These are phyloP conservation scores for Loxodonta africana DNA, from an alignment of 2,113 vertebrate genomes.

Conservation along the genomic window DNA sequence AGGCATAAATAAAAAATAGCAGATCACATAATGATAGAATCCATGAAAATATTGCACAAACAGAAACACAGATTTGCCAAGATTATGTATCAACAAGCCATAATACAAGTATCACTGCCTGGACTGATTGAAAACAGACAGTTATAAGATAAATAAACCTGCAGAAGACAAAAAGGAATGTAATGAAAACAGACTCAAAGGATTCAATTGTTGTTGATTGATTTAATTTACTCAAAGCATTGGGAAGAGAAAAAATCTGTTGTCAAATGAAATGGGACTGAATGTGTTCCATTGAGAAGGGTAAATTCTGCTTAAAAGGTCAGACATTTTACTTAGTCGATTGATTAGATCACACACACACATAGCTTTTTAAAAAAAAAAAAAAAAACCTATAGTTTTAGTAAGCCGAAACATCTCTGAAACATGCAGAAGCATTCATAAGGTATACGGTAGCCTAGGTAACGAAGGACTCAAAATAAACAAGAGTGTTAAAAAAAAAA, in stretches of 20 bases:
- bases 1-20: slow-evolving; percentile 35
- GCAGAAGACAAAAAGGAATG: not conserved
- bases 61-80: slow-evolving; percentile 46
- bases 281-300: not conserved
- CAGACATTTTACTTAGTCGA: slow-evolving; percentile 18
- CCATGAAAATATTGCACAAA: slow-evolving; percentile 43
- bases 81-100: not conserved
- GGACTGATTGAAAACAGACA: slow-evolving; percentile 27
- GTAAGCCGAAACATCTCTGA: slow-evolving; percentile 21
- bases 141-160: slow-evolving; percentile 33
- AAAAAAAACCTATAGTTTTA: not conserved
- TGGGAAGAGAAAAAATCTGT: not conserved
- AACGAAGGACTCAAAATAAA: slow-evolving; percentile 27
- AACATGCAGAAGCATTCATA: not conserved
- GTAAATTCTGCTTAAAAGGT: slow-evolving; percentile 31
- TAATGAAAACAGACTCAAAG: not conserved
- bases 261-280: slow-evolving; percentile 3
- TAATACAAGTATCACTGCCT: not conserved
- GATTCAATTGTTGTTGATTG: not conserved
- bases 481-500: not conserved
- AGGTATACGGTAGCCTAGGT: not conserved
- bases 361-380: not conserved
- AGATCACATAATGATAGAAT: not conserved
- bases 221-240: slow-evolving; percentile 48
- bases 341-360: not conserved